phyloP scores from a whole-genome alignment of 30 jellyfish, hydroid and myxozoan genomes.

The Rhopilema esculentum region DNA sequence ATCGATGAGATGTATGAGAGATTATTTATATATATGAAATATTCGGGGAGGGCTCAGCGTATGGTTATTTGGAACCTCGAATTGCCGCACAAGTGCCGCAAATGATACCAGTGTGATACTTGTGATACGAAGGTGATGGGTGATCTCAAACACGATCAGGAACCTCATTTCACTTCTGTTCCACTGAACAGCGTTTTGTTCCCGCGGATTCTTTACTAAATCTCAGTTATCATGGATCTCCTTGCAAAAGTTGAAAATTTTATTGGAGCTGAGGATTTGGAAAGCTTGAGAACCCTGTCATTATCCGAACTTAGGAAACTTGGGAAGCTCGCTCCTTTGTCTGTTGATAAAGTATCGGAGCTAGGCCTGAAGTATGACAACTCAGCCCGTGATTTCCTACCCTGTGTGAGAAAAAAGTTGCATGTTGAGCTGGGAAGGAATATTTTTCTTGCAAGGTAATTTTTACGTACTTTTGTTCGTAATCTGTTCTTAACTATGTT shows the following conservation, averaged over 20 bases:
- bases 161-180: not conserved
- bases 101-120: not conserved
- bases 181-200: not conserved
- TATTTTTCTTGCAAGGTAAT: not conserved
- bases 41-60: not conserved
- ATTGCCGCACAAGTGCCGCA: not conserved
- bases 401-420: no score
- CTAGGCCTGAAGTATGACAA: no score
- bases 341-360: not conserved
- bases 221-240: not conserved
- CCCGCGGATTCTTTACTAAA: not conserved
- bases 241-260: no score
- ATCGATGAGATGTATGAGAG: not conserved
- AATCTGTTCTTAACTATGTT: not conserved
- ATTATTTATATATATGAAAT: not conserved
- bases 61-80: not conserved
- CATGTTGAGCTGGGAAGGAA: not conserved
- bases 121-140: not conserved
- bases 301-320: not conserved
- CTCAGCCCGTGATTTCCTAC: no score
- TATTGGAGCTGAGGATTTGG: no score
- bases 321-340: not conserved
- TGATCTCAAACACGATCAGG: not conserved
- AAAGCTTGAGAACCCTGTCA: not conserved
- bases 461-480: not conserved